Conservation (phyloP, 2,888 invertebrate genomes). For the Tenthredo scrophulariae region DNA sequence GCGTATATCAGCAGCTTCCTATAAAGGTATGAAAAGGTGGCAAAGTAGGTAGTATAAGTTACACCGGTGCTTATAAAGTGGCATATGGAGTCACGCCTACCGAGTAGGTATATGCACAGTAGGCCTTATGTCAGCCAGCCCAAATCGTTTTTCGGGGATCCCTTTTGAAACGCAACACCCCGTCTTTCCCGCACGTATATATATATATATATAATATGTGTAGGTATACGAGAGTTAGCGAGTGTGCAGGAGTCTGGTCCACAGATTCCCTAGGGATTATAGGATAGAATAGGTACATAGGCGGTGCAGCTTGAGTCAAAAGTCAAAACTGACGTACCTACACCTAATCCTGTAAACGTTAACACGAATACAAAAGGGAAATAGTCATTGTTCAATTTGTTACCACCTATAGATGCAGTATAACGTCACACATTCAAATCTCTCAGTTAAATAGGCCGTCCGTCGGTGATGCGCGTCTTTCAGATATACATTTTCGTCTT, state of each 20-base stretch:
- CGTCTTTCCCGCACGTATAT: conserved; percentile 27
- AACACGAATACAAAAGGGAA: background rate
- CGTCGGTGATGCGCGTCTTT: background rate
- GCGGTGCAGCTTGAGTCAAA: background rate
- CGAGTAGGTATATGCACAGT: background rate
- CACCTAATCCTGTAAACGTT: background rate
- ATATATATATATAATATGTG: background rate
- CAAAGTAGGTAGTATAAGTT: background rate
- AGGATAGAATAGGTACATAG: conserved; percentile 52
- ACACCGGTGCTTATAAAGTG: conserved; percentile 7
- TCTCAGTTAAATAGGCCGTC: background rate
- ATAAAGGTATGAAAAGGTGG: background rate
- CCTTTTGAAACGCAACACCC: conserved; percentile 45
- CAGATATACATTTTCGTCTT: background rate
- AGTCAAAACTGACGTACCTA: conserved; percentile 30
- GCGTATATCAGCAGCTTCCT: background rate
- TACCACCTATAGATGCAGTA: background rate
- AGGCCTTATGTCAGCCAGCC: conserved; percentile 47
- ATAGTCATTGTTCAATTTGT: conserved; percentile 4
- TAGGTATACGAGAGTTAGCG: conserved; percentile 41
- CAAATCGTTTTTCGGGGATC: conserved; percentile 24
- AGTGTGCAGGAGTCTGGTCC: conserved; percentile 46
- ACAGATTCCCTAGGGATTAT: conserved; percentile 54
- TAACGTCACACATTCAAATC: too few species aligned
- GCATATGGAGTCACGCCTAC: conserved; percentile 48